Conservation (phyloP, 2,888 invertebrate genomes). For the Protophormia terraenovae region DNA sequence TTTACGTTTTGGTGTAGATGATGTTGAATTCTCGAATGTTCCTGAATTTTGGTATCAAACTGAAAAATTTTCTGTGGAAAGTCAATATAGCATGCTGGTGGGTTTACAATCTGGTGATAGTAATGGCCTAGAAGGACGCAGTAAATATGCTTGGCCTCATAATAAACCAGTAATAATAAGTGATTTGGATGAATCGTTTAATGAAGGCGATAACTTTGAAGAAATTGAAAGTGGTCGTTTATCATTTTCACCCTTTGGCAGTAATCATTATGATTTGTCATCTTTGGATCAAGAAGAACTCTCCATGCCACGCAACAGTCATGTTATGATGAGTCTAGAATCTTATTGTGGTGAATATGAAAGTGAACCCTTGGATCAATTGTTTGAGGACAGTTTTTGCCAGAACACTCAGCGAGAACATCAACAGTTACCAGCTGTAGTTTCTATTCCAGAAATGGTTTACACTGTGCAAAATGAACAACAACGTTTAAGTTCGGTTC, state of each 20-base stretch:
- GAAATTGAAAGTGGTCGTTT: constrained; percentile 71
- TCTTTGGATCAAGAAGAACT: constrained; percentile 59
- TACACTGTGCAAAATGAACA: constrained; percentile 72
- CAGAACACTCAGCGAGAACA: background rate
- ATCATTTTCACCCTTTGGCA: constrained; percentile 73
- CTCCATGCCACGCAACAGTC: constrained; percentile 48
- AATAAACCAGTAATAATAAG: constrained; percentile 63
- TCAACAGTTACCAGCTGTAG: background rate
- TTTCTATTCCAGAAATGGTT: constrained; percentile 70
- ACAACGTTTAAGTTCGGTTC: constrained; percentile 71
- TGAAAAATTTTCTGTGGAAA: constrained; percentile 76
- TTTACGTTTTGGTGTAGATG: constrained; percentile 77
- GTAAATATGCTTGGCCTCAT: constrained; percentile 76
- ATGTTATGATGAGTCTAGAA: constrained; percentile 69
- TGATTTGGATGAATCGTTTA: constrained; percentile 76
- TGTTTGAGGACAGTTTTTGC: constrained; percentile 71
- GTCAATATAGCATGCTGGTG: constrained; percentile 77
- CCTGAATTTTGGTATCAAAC: constrained; percentile 72
- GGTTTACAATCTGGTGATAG: constrained; percentile 75
- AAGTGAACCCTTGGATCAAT: constrained; percentile 76
- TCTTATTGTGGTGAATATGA: constrained; percentile 74
- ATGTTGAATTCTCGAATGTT: constrained; percentile 76
- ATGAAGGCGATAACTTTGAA: constrained; percentile 72
- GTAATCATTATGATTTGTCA: constrained; percentile 65
- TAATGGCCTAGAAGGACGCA: constrained; percentile 75